Conservation (phyloP, 2,888 invertebrate species). For the Papilio protenor region DNA sequence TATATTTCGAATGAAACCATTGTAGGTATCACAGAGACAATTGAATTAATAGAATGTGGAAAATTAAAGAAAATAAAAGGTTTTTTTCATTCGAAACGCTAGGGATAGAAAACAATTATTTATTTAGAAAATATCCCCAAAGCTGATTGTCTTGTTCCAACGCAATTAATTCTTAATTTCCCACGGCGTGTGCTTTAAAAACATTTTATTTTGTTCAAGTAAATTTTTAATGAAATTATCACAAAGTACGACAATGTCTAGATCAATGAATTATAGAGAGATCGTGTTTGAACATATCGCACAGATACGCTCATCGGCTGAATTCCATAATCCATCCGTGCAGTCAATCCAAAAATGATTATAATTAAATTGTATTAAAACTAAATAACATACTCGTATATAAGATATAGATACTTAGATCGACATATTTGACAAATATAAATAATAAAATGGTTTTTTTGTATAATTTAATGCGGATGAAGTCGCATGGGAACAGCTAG, state of each 20-base stretch:
- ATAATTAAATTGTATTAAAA: too few species aligned
- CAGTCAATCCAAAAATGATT: too few species aligned
- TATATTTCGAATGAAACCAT: slow-evolving; percentile 4
- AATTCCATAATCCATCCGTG: too few species aligned
- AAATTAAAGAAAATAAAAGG: slow-evolving; percentile 27
- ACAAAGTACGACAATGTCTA: not conserved
- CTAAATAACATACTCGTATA: too few species aligned
- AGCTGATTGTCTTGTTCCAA: slow-evolving; percentile 30
- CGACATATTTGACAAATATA: too few species aligned
- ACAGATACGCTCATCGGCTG: too few species aligned
- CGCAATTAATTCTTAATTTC: slow-evolving; percentile 16
- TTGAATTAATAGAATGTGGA: slow-evolving; percentile 11
- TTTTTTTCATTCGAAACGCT: slow-evolving; percentile 25
- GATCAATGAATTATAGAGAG: too few species aligned
- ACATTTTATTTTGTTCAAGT: not conserved
- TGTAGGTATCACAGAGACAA: not conserved
- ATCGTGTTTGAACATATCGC: too few species aligned
- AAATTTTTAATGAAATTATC: not conserved
- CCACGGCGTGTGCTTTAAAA: slow-evolving; percentile 7
- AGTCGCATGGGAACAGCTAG: too few species aligned
- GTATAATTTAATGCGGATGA: too few species aligned
- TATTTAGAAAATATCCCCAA: slow-evolving; percentile 29
- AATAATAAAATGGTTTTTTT: too few species aligned
- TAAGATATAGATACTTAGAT: too few species aligned
- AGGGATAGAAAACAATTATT: slow-evolving; percentile 37